A percentile compares a stretch with the other conserved stretches of the same genome.
Evolutionary conservation across 2,113 vertebrate species (phyloP).

Genomic region (Formicarius rufipectus): DNA sequence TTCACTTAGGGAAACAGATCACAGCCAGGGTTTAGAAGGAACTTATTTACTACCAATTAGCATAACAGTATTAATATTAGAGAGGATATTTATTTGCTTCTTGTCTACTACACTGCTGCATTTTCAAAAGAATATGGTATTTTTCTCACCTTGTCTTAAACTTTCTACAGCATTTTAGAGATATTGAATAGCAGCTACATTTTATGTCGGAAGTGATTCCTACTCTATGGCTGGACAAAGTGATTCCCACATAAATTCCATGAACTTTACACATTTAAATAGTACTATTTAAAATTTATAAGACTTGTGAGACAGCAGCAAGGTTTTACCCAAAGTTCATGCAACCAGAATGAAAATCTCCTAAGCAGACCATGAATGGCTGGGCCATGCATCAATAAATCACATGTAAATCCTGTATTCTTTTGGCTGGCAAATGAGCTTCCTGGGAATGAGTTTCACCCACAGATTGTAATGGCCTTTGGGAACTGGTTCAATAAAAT

Average conservation of each 20-base stretch:
- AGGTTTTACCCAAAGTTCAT: not conserved
- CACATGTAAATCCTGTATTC: not conserved
- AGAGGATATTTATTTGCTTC: not conserved
- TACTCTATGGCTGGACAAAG: not conserved
- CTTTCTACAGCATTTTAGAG: not conserved
- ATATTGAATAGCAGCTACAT: not conserved
- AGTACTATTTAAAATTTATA: not conserved
- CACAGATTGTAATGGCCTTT: not conserved
- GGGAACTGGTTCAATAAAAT: not conserved
- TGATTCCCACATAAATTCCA: not conserved
- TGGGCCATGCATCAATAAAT: conserved; percentile 18
- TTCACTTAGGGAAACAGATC: not conserved
- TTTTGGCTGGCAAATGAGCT: not conserved
- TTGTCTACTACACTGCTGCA: not conserved
- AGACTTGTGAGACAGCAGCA: not conserved
- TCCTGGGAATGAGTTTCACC: not conserved
- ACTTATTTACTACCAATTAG: not conserved
- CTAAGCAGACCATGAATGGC: conserved; percentile 22
- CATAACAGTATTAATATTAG: not conserved
- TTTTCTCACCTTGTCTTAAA: not conserved
- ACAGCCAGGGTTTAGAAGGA: not conserved
- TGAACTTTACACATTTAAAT: not conserved
- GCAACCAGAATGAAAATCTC: not conserved
- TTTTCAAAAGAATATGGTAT: not conserved
- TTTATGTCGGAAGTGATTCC: not conserved